phyloP scores from a whole-genome alignment of 1,140 invertebrate species.

The Melitaea cinxia region DNA sequence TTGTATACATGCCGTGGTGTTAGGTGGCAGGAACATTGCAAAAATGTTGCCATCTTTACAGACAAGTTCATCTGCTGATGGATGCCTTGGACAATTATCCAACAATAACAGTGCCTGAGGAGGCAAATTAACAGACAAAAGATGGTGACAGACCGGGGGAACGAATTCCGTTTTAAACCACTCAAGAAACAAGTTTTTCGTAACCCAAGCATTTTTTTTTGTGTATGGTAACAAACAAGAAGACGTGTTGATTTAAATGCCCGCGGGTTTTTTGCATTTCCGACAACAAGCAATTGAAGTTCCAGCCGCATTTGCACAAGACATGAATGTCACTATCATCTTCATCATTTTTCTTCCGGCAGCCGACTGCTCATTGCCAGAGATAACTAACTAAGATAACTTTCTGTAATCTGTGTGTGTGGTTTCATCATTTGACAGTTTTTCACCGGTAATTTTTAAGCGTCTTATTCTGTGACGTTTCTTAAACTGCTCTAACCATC shows the following conservation, averaged over 20 bases:
- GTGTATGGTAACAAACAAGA: constrained; percentile 54
- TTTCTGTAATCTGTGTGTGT: too few species aligned
- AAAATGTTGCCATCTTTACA: neutral
- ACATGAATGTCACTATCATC: constrained; percentile 54
- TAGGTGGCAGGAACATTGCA: constrained; percentile 9
- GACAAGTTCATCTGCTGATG: constrained; percentile 5
- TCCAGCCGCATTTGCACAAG: constrained; percentile 53
- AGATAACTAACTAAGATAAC: constrained; percentile 47
- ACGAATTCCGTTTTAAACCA: neutral
- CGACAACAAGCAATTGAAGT: constrained; percentile 59
- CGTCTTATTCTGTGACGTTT: constrained; percentile 57
- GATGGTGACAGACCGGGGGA: neutral
- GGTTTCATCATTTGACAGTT: constrained; percentile 53
- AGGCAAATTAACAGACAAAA: neutral
- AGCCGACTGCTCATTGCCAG: constrained; percentile 48
- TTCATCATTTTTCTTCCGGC: constrained; percentile 56
- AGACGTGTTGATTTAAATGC: constrained; percentile 60
- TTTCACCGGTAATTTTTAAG: constrained; percentile 54
- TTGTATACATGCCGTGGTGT: neutral
- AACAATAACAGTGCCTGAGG: neutral
- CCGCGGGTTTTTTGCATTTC: constrained; percentile 61
- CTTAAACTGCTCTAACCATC: constrained; percentile 61
- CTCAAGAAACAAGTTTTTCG: neutral
- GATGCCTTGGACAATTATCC: neutral
- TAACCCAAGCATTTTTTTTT: constrained; percentile 46